Base-by-base conservation (phyloP, 2,888 invertebrate genomes). In the Rhaphigaster nebulosa region DNA sequence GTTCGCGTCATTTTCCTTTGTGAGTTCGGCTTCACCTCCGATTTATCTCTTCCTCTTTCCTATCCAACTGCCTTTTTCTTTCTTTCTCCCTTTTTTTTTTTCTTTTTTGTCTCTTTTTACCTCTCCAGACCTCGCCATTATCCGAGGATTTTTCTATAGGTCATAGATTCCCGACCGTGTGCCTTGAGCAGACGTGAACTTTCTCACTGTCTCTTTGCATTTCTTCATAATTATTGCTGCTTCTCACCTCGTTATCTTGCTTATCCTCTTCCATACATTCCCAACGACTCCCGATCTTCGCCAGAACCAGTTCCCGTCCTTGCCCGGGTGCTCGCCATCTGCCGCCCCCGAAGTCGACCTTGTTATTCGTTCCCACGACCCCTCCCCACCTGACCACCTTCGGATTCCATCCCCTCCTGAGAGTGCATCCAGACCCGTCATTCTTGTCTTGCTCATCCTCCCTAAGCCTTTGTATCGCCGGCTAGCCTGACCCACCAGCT, bases 391-490 rank as follows among this genome's bases (percentile, higher is more conserved):
- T 80, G 20, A 20, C 80, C 84, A 15, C 45, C n/a, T 84, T n/a
- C 45, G 45, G n/a, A 84, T 84, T 84, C 84, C 84, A 84, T 84
- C 84, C 84, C 84, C 84, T 84, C 84, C 84, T 84, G n/a, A 12
- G 41, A 23, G 41, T 23, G 1, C 29, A 13, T 0, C 20, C 84
- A 26, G n/a, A 41, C 84, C n/a, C 45, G 45, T 84, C 41, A 84
- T 84, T 84, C 84, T 84, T n/a, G 45, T 84, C 26, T 84, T 45
- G n/a, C 84, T 84, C 84, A 84, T 50, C 45, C 84, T 45, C 84
- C 84, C 26, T 2, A 26, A 26, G 45, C 10, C 84, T 84, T 50
- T 84, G 70, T 76, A 4, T 29, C 29, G 10, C 13, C 65, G 60
- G 60, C n/a, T 60, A n/a, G 60, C n/a, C 13, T 60, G 5, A 34